Evolutionary conservation across 64 coral and sea anemone species (phyloP), one percentile per base, ranked within the genome.

Genomic region (Pocillopora damicornis): DNA sequence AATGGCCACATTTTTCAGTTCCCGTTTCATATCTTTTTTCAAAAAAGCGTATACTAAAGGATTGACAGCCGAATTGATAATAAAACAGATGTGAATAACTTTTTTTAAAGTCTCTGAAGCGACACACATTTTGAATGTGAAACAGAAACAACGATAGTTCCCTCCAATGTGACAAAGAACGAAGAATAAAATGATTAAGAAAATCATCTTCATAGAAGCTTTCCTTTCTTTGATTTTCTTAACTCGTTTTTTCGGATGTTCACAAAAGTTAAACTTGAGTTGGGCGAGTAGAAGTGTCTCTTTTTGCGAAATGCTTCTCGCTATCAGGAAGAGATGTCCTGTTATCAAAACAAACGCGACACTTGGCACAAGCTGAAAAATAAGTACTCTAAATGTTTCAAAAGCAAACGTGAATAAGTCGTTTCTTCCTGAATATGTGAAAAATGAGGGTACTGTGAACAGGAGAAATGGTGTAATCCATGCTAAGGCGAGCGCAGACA

Each of bases 101-200:
- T 83, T 68, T 18, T 5, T 38, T 35, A 83, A 51, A 42, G 15
- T 35, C 17, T 56, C 62, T 2, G 80, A 12, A 10, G 23, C 35
- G 34, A 22, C 17, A 16, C 80, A 83, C 12, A 83, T 15, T 20
- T 83, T 83, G 30, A 83, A 83, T 8, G 67, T 18, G 26, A 45
- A 65, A 35, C 80, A 83, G 20, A 83, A 83, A 11, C 80, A 83
- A n/a, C 62, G 37, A 20, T 83, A 83, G 30, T 83, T 83, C 38
- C 61, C 62, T 83, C 80, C 80, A 38, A 83, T 1, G 15, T 83
- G 80, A 18, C 61, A 83, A 61, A 83, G 16, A 38, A 83, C 62
- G 35, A 83, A 83, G 23, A 83, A 11, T 18, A 37, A 68, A 83
- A 83, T 83, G 18, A 83, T 67, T 13, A 83, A 67, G 0, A 83